These are phyloP conservation scores for Amblyraja radiata DNA, from an alignment of 2,797 vertebrate species.

Conservation along the genomic window DNA sequence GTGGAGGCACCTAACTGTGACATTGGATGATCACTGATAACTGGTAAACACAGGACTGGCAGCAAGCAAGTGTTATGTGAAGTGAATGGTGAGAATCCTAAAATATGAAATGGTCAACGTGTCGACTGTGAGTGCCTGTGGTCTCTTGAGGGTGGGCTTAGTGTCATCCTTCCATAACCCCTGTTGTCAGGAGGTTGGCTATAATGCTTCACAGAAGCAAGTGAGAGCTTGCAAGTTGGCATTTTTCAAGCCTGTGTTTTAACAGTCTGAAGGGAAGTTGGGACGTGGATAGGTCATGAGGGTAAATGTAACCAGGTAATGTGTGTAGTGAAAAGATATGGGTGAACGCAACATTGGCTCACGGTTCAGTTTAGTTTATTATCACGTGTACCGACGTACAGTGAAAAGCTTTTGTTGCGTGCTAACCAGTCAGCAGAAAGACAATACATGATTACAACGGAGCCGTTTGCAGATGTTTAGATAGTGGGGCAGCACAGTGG, in stretches of 20 bases:
- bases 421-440: too few species aligned
- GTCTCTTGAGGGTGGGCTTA: background rate
- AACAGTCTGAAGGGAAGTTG: background rate
- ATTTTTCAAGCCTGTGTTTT: background rate
- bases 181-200: background rate
- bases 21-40: background rate
- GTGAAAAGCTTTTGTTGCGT: too few species aligned
- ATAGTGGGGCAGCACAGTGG: too few species aligned
- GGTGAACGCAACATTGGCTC: background rate
- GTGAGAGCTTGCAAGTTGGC: background rate
- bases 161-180: background rate
- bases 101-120: background rate
- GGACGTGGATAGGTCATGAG: background rate
- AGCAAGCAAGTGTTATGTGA: background rate
- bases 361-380: too few species aligned
- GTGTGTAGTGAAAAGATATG: background rate
- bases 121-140: background rate
- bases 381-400: too few species aligned
- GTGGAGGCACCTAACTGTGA: background rate
- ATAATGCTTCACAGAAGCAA: background rate
- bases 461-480: too few species aligned
- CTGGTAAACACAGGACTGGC: background rate
- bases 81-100: background rate
- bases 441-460: too few species aligned
- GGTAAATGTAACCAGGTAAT: background rate